Conservation (phyloP, 2,797 vertebrate genomes). For the Gastrophryne carolinensis region DNA sequence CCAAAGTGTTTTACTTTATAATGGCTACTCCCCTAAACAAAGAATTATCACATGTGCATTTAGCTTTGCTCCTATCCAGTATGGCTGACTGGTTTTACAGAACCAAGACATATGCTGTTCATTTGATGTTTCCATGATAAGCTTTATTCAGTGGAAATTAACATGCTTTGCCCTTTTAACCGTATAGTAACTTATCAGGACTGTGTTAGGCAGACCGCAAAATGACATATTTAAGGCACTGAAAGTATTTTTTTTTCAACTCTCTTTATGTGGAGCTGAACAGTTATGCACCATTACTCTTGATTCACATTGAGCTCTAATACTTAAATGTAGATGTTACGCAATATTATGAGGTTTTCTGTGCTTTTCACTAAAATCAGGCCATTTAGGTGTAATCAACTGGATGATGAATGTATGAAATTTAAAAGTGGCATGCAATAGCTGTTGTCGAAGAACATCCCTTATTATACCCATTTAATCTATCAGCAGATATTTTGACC, state of each 20-base stretch:
- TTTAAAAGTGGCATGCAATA: too few species aligned
- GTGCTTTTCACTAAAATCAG: neutral
- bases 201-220: neutral
- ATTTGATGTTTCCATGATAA: neutral
- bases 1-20: neutral
- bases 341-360: neutral
- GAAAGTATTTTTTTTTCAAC: neutral
- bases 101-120: neutral
- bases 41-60: slow-evolving; percentile 34
- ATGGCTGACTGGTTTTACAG: slow-evolving; percentile 2
- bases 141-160: neutral
- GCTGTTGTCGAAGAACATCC: too few species aligned
- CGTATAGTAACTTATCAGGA: neutral
- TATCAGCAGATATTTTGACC: too few species aligned
- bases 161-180: neutral
- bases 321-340: neutral
- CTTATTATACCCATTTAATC: too few species aligned
- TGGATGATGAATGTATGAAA: too few species aligned
- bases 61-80: slow-evolving; percentile 46
- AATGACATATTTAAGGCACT: neutral
- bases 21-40: slow-evolving; percentile 36
- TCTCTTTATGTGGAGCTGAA: neutral
- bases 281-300: neutral
- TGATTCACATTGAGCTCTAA: neutral
- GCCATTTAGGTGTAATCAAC: too few species aligned